Evolutionary conservation across 2,113 vertebrate species (phyloP), one percentile per base, ranked within the genome.

Genomic region (Todiramphus saurophagus): DNA sequence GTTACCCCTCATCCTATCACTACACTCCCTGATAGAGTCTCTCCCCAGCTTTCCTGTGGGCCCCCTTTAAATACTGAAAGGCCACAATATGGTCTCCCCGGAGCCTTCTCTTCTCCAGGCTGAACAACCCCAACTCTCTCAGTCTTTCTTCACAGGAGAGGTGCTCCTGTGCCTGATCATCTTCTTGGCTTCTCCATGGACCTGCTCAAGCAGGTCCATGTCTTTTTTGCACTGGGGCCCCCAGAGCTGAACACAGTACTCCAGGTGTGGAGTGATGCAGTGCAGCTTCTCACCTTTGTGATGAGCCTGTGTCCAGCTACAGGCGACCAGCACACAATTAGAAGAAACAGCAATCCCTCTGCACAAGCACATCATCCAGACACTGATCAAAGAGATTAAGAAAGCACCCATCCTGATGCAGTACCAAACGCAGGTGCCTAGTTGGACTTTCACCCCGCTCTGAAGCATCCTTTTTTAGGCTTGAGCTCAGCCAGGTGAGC

Each of bases 301-400:
- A 50, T 9, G 24, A 72, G 43, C 55, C 69, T 48, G 13, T 13
- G 43, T 66, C 39, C 46, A 63, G 59, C 80, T 70, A 44, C 37
- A 55, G 48, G n/a, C 21, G 48, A 30, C 60, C 77, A 66, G 60
- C 58, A 53, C 19, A 72, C 50, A 48, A 35, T 18, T 9, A 44
- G 13, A 77, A 37, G 64, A 23, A 56, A 16, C 3, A 53, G 23
- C 53, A 44, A 31, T 20, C 48, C 28, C n/a, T 44, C 41, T 28
- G 51, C n/a, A 19, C n/a, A n/a, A 50, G 31, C 1, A 1, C 67
- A 30, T 35, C 39, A 7, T 6, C 55, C 1, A 2, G 23, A 31
- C 60, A 35, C 28, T 18, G 50, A 43, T 1, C 3, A 1, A 55
- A 67, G 56, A 16, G 12, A 19, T 20, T 28, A 46, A 70, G 89